Evolutionary conservation across 1,140 invertebrate species (phyloP).

Genomic region (Sesamia nonagrioides): DNA sequence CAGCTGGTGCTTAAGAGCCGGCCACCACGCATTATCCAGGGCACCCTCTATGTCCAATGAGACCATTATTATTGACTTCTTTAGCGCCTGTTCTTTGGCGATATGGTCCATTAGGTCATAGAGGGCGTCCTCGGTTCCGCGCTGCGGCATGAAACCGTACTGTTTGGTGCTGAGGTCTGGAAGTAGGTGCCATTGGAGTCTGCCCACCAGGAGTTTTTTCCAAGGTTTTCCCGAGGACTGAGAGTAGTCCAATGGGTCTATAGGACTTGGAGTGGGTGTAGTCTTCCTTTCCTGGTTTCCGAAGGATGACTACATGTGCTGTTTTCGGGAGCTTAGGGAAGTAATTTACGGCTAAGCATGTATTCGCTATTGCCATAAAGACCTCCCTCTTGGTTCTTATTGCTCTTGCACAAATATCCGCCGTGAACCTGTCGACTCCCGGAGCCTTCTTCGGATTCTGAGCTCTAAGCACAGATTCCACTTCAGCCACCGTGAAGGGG

Average conservation of each 20-base stretch:
- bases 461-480: too few relatives aligned
- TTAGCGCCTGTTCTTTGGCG: background rate
- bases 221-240: background rate
- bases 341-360: background rate
- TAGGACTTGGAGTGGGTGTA: background rate
- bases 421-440: background rate
- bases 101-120: background rate
- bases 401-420: background rate
- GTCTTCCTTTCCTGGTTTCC: background rate
- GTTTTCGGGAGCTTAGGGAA: background rate
- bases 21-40: slow-evolving; percentile 11
- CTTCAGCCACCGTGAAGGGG: too few relatives aligned
- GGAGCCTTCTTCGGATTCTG: background rate
- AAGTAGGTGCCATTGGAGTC: background rate
- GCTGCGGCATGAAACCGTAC: background rate
- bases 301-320: background rate
- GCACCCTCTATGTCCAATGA: background rate
- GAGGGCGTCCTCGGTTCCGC: background rate
- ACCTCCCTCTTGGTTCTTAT: background rate
- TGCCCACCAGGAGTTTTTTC: background rate
- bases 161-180: background rate
- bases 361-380: background rate
- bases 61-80: background rate
- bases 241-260: background rate
- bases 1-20: background rate